Evolutionary conservation across 2,888 invertebrate genomes (phyloP).

Genomic region (Pollenia labialis): DNA sequence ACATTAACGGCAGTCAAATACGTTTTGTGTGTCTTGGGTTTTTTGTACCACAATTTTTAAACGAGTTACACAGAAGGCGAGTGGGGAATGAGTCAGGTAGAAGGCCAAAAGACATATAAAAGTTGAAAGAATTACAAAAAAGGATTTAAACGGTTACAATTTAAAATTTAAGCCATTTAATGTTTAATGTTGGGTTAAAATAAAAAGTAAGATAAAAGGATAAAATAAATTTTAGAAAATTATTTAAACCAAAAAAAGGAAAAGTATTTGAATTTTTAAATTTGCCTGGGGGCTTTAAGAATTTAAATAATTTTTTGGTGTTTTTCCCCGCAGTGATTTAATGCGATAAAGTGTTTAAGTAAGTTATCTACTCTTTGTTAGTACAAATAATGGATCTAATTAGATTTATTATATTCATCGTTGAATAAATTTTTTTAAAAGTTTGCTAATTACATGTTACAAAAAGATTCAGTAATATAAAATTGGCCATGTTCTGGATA

Average conservation of each 20-base stretch:
- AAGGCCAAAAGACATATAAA: not conserved
- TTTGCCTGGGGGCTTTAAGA: too few relatives aligned
- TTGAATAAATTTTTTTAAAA: too few relatives aligned
- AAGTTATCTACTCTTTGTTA: too few relatives aligned
- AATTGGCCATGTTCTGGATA: too few relatives aligned
- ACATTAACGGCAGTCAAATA: constrained; percentile 17
- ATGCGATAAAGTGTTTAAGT: too few relatives aligned
- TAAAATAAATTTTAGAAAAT: not conserved
- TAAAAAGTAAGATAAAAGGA: not conserved
- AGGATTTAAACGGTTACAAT: constrained; percentile 9
- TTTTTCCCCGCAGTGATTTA: too few relatives aligned
- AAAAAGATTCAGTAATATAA: too few relatives aligned
- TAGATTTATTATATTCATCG: too few relatives aligned
- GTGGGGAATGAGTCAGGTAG: not conserved
- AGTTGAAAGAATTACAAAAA: constrained; percentile 20
- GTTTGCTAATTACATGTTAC: too few relatives aligned
- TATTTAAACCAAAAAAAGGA: not conserved
- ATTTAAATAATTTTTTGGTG: too few relatives aligned
- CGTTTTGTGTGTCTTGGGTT: not conserved
- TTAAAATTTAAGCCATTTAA: constrained; percentile 20
- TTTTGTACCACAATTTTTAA: not conserved
- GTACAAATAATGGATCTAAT: too few relatives aligned
- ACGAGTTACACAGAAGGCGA: too few relatives aligned
- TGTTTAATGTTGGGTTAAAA: not conserved
- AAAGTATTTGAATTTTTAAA: not conserved